Evolutionary conservation across 2,113 vertebrate genomes (phyloP).

Genomic region (Nanger granti): DNA sequence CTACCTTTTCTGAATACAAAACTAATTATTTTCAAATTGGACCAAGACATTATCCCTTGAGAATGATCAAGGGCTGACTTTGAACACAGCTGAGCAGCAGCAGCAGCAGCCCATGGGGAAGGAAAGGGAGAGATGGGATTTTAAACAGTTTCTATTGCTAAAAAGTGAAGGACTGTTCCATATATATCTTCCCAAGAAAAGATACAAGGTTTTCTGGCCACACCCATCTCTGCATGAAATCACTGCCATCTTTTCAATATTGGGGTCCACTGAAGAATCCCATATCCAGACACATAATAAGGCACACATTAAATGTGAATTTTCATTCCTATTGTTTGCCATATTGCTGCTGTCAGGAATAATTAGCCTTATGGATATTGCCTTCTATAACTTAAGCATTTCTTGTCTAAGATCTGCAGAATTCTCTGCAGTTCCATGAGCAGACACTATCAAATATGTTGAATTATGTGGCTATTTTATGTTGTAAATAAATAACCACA

Average conservation of each 20-base stretch:
- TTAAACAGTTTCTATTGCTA: background rate
- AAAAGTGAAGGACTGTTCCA: background rate
- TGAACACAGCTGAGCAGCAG: background rate
- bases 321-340: background rate
- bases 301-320: background rate
- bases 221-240: background rate
- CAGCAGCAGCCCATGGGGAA: background rate
- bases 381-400: conserved; percentile 4
- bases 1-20: conserved; percentile 19
- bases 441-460: conserved; percentile 39
- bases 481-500: conserved; percentile 58
- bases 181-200: background rate
- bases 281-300: background rate
- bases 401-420: conserved; percentile 5
- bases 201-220: background rate
- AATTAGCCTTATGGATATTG: conserved; percentile 24
- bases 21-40: conserved; percentile 29
- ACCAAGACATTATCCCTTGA: conserved; percentile 24
- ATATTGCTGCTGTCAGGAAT: conserved; percentile 21
- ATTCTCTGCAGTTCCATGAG: background rate
- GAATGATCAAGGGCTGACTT: conserved; percentile 39
- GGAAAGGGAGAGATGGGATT: background rate
- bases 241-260: background rate
- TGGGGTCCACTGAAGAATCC: background rate
- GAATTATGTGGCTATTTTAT: conserved; percentile 54